Base-by-base conservation (phyloP, 2,888 invertebrate species). In the Eristalis tenax region DNA sequence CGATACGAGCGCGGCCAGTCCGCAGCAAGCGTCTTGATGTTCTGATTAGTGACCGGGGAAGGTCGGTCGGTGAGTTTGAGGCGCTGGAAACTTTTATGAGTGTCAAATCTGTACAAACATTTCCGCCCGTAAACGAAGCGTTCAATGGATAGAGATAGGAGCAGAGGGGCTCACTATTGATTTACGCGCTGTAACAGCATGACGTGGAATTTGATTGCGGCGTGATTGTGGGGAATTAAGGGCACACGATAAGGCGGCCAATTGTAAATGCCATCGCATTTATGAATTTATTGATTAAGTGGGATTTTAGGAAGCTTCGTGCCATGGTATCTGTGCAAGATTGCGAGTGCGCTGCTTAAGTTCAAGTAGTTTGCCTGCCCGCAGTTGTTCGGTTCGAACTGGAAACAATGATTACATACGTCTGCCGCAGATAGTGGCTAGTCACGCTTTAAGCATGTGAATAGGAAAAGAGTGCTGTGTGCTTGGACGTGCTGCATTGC, bases 1-100 rank as follows among this genome's bases (percentile, higher is more conserved):
- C 43, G 32, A 73, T 56, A 23, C 35, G 5, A n/a, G 23, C 8
- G 50, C n/a, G 18, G 1, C 23, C 10, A 64, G 26, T 35, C 5
- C 18, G 50, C 4, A 43, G 15, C 15, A 65, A 59, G 43, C 0
- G 32, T 76, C 65, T 57, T 35, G 15, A 43, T 57, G 68, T n/a
- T n/a, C 61, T 43, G 15, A 63, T 66, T 40, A n/a, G 32, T 68
- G 75, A 43, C 35, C 18, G 28, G 3, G 56, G 71, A 71, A 43
- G 61, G 71, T 71, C 40, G 61, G 15, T 71, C 28, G 43, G 15
- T 71, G 15, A 38, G 13, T 22, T 22, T 50, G 66, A 43, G 13
- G 50, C 59, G 71, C 56, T 79, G 83, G 79, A 83, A 83, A 59
- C 23, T 83, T 79, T 83, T 56, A 38, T 35, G 69, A 83, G 57